Evolutionary conservation across 2,113 vertebrate species (phyloP).

Genomic region (Pandion haliaetus): DNA sequence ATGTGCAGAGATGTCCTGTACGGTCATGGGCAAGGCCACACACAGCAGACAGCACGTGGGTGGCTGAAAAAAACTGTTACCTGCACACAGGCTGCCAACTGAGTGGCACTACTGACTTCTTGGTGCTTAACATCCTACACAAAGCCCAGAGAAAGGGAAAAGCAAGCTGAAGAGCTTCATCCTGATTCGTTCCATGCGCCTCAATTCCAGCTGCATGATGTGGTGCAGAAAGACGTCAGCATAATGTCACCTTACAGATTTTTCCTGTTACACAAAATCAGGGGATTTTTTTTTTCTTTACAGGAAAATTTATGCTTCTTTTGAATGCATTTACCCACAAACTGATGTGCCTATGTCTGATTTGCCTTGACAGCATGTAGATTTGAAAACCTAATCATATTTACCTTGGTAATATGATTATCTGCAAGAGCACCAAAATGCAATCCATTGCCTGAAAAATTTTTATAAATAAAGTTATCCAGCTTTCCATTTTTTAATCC

Average conservation of each 20-base stretch:
- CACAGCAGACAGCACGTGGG: rapidly evolving
- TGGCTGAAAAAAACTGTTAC: neutral
- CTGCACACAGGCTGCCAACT: neutral
- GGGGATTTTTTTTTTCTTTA: neutral
- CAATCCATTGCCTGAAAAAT: neutral
- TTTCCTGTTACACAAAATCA: neutral
- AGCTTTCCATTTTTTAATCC: neutral
- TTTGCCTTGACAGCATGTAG: neutral
- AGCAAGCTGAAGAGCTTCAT: neutral
- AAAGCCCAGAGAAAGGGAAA: neutral
- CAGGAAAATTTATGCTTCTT: neutral
- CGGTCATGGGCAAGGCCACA: neutral
- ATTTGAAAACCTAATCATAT: neutral
- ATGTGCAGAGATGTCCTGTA: neutral
- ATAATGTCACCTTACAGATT: neutral
- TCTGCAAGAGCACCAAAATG: neutral
- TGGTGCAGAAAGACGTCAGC: neutral
- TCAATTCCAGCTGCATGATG: neutral
- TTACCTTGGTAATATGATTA: neutral
- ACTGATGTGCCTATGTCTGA: neutral
- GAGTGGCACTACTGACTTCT: neutral
- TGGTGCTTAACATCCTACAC: neutral
- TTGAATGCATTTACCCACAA: neutral
- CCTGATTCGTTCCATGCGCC: neutral
- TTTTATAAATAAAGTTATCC: neutral